Evolutionary conservation across 2,888 invertebrate genomes (phyloP), one percentile per base, ranked within the genome.

Genomic region (Sphinx pinastri): DNA sequence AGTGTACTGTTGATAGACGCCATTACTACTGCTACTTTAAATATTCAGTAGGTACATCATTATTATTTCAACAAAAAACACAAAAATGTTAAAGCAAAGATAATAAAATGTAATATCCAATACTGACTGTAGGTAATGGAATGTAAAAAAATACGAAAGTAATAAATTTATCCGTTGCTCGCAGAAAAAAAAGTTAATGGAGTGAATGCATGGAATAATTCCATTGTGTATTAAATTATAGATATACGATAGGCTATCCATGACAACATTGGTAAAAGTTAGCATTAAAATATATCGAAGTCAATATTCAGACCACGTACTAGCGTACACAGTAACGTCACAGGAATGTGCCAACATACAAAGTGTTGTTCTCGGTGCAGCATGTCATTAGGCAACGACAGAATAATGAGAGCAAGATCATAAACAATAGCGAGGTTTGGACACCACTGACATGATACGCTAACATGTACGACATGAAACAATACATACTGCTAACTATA

Each of bases 361-460:
- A 16, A 31, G 13, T 13, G 67, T 38, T 52, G 12, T 51, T 52
- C 31, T 38, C 52, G 52, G 67, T 14, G 58, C 59, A 70, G 58
- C 59, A 70, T 51, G 16, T 19, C 55, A 14, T 70, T 70, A 14
- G 58, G 67, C 58, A 70, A 70, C 25, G 14, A n/a, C 31, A 25
- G 57, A 70, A 70, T 70, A 57, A 67, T 67, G 67, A 67, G 59
- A 70, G 59, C 51, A 51, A 67, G 51, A 57, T 67, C 51, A 66
- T 59, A 67, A 58, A 67, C 70, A 70, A 70, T 70, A 67, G 54
- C 38, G 47, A 45, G 60, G 47, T 51, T 70, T 59, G 49, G 51
- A 66, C 66, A 70, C 59, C 51, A 31, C 57, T 49, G 51, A 47
- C 63, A 60, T 51, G 60, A 49, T 52, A 63, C 57, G 38, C 45